Conservation (phyloP, 1,140 invertebrate species). For the Lysiphlebus fabarum region DNA sequence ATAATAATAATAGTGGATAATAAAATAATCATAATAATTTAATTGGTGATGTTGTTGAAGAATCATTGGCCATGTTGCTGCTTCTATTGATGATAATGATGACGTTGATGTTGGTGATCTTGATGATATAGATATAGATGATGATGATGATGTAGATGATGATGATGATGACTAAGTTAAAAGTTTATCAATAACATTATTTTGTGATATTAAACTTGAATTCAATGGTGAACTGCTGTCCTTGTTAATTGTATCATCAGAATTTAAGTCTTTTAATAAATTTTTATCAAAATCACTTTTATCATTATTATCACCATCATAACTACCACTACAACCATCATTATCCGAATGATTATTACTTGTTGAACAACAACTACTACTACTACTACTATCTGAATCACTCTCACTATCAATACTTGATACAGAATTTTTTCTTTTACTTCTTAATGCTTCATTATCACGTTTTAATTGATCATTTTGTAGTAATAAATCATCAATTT, state of each 20-base stretch:
- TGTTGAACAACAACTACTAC: conserved; percentile 20
- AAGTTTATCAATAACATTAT: conserved; percentile 31
- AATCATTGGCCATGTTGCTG: neutral
- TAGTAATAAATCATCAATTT: conserved; percentile 56
- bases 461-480: conserved; percentile 58
- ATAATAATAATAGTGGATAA: no score
- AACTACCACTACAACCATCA: conserved; percentile 25
- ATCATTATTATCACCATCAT: conserved; percentile 24
- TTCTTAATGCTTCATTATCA: conserved; percentile 54
- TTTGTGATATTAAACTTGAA: no score
- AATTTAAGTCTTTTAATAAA: conserved; percentile 49
- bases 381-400: conserved; percentile 50
- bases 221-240: conserved; percentile 11
- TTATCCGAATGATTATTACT: conserved; percentile 29
- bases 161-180: conserved; percentile 32
- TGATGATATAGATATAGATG: conserved; percentile 4
- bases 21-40: no score
- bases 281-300: conserved; percentile 31
- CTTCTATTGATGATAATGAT: conserved; percentile 8
- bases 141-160: neutral
- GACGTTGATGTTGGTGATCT: neutral
- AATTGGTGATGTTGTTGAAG: no score
- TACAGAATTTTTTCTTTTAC: conserved; percentile 37
- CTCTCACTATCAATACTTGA: conserved; percentile 60
- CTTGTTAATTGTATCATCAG: conserved; percentile 30